Evolutionary conservation across 2,888 invertebrate genomes (phyloP).

Genomic region (Caenorhabditis sp.): DNA sequence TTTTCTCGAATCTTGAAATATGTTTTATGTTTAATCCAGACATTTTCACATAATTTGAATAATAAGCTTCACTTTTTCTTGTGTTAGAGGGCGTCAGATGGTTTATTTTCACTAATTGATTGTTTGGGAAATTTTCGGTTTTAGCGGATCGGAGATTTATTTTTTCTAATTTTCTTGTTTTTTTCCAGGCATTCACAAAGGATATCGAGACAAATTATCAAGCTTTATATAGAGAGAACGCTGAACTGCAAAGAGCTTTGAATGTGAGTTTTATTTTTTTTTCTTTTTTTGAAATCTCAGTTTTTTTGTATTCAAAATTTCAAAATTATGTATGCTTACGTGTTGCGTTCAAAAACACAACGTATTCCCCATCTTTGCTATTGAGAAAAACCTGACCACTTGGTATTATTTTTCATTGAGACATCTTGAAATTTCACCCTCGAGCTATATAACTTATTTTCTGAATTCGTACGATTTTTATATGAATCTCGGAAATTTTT

Average conservation of each 20-base stretch:
- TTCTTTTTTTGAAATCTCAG: neutral
- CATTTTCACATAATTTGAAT: neutral
- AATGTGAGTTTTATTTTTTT: constrained; percentile 37
- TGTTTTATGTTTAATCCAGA: neutral
- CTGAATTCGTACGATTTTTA: too few species aligned
- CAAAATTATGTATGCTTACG: too few species aligned
- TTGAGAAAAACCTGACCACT: too few species aligned
- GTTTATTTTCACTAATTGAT: neutral
- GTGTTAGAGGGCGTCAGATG: too few species aligned
- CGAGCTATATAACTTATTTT: too few species aligned
- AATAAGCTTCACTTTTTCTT: neutral
- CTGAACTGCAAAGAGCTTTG: constrained; percentile 49
- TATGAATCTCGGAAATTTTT: too few species aligned
- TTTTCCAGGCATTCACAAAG: constrained; percentile 47
- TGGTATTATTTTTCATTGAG: too few species aligned
- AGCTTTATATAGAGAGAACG: constrained; percentile 56
- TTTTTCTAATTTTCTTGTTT: constrained; percentile 4
- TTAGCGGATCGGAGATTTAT: too few species aligned
- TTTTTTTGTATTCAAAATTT: too few species aligned
- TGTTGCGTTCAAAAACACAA: too few species aligned
- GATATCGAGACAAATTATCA: constrained; percentile 51
- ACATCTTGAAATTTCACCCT: too few species aligned
- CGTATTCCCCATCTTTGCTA: too few species aligned
- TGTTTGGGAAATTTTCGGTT: neutral
- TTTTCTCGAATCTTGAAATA: neutral